Conservation (phyloP, 1,140 invertebrate genomes). For the Penaeus chinensis region DNA sequence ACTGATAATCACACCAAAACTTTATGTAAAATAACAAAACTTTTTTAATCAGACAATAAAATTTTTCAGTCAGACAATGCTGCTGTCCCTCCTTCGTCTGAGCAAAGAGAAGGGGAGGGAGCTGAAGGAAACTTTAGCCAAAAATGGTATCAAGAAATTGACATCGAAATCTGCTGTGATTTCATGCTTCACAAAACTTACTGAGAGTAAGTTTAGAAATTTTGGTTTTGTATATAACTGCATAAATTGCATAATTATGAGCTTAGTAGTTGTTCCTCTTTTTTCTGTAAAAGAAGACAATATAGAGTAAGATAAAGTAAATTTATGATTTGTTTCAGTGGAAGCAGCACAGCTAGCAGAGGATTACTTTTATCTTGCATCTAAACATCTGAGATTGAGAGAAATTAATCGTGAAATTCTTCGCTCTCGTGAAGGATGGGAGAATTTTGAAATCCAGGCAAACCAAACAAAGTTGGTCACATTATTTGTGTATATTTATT, state of each 20-base stretch:
- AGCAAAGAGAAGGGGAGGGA: conserved; percentile 45
- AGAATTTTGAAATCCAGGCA: conserved; percentile 42
- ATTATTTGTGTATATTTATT: conserved; percentile 5
- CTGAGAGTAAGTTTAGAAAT: conserved; percentile 23
- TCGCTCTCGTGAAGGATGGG: conserved; percentile 34
- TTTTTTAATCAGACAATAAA: no score
- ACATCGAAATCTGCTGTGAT: conserved; percentile 41
- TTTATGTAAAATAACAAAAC: not conserved
- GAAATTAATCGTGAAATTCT: conserved; percentile 39
- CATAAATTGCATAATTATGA: no score
- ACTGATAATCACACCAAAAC: not conserved
- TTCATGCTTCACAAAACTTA: conserved; percentile 47
- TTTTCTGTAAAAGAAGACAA: not conserved
- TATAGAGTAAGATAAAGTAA: not conserved
- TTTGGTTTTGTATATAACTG: not conserved
- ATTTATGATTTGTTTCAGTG: conserved; percentile 12
- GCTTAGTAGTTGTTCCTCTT: not conserved
- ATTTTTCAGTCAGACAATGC: conserved; percentile 39
- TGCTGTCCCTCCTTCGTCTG: conserved; percentile 32
- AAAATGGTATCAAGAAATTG: conserved; percentile 44
- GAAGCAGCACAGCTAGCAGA: conserved; percentile 52
- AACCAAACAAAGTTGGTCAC: conserved; percentile 47
- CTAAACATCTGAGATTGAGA: conserved; percentile 24
- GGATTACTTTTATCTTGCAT: conserved; percentile 48
- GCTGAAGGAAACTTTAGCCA: conserved; percentile 22